A percentile compares a stretch with the other conserved stretches of the same genome.
Conservation (phyloP, 2,888 invertebrate species). For the Conus canariensis region DNA sequence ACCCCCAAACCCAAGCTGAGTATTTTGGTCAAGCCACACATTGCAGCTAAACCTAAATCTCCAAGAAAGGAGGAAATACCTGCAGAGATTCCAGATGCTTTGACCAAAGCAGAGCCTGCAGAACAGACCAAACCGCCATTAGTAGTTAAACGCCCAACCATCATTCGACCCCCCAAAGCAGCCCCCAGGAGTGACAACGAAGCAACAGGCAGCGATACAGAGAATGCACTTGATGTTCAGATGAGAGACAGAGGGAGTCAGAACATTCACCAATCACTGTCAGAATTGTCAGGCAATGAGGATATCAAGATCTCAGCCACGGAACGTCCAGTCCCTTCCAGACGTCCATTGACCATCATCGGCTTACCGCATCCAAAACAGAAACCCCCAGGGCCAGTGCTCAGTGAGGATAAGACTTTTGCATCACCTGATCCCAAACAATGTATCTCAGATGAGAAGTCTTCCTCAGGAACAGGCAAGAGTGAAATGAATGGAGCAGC, state of each 20-base stretch:
- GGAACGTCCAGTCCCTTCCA: constrained; percentile 56
- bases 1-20: constrained; percentile 56
- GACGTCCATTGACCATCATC: constrained; percentile 59
- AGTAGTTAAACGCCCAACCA: constrained; percentile 59
- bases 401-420: background rate
- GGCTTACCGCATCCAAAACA: constrained; percentile 48
- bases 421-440: constrained; percentile 9
- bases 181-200: constrained; percentile 46
- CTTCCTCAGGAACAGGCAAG: background rate
- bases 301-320: background rate
- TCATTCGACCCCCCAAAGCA: constrained; percentile 52
- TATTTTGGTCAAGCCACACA: constrained; percentile 55
- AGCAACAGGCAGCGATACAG: background rate
- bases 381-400: background rate
- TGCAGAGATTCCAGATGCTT: background rate
- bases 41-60: constrained; percentile 41
- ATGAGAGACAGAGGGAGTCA: constrained; percentile 23
- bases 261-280: background rate
- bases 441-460: background rate
- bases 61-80: constrained; percentile 22
- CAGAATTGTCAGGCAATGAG: background rate
- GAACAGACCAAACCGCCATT: constrained; percentile 25
- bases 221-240: constrained; percentile 22
- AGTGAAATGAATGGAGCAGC: too few species aligned
- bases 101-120: background rate